These are phyloP conservation scores for Ochotona curzoniae DNA, from an alignment of 2,113 vertebrate species.

Conservation along the genomic window DNA sequence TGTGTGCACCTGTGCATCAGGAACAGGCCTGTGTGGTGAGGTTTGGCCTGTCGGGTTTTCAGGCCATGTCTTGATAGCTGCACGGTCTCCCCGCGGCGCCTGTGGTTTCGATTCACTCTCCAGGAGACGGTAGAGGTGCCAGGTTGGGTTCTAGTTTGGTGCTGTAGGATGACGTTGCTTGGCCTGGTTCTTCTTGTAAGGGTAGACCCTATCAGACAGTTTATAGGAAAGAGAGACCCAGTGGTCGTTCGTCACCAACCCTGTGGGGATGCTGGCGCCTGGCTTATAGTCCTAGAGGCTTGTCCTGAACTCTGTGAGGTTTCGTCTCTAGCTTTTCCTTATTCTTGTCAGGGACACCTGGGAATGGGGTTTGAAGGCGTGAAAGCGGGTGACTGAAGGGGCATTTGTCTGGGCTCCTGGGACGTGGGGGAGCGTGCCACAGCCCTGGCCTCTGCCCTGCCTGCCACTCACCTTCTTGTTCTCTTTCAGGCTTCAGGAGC, in stretches of 20 bases:
- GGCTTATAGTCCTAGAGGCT: neutral
- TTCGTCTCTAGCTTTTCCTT: neutral
- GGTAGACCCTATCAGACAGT: neutral
- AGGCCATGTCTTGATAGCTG: neutral
- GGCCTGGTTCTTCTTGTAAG: neutral
- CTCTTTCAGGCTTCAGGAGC: slow-evolving; percentile 85
- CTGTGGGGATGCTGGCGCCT: neutral
- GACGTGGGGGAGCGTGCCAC: neutral
- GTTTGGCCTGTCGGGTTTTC: neutral
- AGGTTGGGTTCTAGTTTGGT: neutral
- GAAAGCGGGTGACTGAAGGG: neutral
- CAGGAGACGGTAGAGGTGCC: neutral
- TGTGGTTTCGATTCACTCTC: neutral
- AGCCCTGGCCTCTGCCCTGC: neutral
- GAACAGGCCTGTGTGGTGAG: neutral
- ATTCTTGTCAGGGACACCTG: neutral
- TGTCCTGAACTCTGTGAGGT: neutral
- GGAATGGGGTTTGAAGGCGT: neutral
- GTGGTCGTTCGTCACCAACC: neutral
- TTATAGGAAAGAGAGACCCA: neutral
- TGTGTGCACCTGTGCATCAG: neutral
- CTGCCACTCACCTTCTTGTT: slow-evolving; percentile 17
- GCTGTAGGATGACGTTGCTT: neutral
- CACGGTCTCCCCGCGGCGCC: neutral
- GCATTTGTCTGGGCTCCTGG: neutral